Base-by-base conservation (phyloP, 53 echinoderm and acorn worm species). In the Patiria pectinifera region DNA sequence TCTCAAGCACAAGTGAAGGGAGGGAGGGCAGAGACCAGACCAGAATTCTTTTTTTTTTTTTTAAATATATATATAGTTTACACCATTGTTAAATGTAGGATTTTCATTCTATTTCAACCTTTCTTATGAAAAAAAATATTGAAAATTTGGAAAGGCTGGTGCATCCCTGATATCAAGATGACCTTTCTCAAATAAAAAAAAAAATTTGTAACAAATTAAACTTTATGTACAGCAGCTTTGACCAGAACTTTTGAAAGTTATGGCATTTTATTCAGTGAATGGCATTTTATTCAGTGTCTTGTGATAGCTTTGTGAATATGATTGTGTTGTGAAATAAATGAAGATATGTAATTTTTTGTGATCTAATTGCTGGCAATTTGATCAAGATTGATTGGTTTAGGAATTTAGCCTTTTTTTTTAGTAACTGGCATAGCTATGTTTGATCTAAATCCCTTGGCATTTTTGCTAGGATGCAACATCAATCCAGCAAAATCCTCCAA, bases 291-390 rank as follows among this genome's bases (percentile, higher is more conserved):
- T 66, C 66, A 3, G 10, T 66, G 10, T 76, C 13, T 72, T 72
- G 35, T 23, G 72, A 6, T 59, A 59, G 60, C 11, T 11, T 59
- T 77, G 11, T 43, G 11, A 77, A 26, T 79, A 44, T 82, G 19
- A 6, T 6, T 60, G 83, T 59, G 45, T 15, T 59, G 53, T 22
- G 26, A 58, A 11, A 22, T 15, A 22, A 21, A 21, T 59, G 45
- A 12, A 21, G 35, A 46, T 48, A 86, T 21, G 63, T 22, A 48
- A n/a, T 74, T 53, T 80, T 62, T 63, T 89, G 59, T 59, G 78
- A 89, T 89, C 89, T 63, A 89, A 80, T 89, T 89, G 89, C 89
- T 80, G 89, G 89, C 89, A 80, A 89, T 63, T 21, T 19, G 89
- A 89, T 89, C 80, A 18, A 89, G 89, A 21, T 45, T 79, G 89